These are phyloP conservation scores for Mycogona germanica DNA, from an alignment of 2,888 invertebrate genomes.

Conservation along the genomic window DNA sequence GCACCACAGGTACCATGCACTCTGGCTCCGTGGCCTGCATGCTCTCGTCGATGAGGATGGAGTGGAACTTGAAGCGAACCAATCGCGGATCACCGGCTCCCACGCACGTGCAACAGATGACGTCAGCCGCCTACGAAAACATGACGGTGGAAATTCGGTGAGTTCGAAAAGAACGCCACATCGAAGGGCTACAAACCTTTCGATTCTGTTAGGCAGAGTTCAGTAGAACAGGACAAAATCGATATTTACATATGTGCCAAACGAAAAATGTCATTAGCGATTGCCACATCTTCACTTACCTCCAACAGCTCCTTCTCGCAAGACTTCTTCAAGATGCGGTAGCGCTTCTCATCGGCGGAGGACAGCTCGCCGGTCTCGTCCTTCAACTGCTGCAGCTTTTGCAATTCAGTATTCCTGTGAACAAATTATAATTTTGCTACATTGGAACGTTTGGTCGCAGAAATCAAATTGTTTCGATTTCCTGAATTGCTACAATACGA, in stretches of 20 bases:
- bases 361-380: conserved; percentile 98
- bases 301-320: conserved; percentile 82
- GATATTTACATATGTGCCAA: neutral
- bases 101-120: conserved; percentile 98
- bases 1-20: conserved; percentile 97
- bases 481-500: no score
- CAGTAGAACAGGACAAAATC: neutral
- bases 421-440: no score
- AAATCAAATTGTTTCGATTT: no score
- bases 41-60: conserved; percentile 92
- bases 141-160: neutral
- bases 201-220: neutral
- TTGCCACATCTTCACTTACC: no score
- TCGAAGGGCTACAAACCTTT: neutral
- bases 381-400: conserved; percentile 90
- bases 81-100: conserved; percentile 94
- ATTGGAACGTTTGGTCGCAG: no score
- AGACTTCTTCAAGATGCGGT: conserved; percentile 74
- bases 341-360: conserved; percentile 88
- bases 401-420: conserved; percentile 63
- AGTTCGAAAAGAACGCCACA: neutral
- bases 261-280: neutral
- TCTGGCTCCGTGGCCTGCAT: conserved; percentile 97
- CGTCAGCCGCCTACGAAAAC: conserved; percentile 66
- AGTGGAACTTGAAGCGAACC: conserved; percentile 85